phyloP scores from a whole-genome alignment of 2,113 vertebrate species.

The Taxidea taxus region DNA sequence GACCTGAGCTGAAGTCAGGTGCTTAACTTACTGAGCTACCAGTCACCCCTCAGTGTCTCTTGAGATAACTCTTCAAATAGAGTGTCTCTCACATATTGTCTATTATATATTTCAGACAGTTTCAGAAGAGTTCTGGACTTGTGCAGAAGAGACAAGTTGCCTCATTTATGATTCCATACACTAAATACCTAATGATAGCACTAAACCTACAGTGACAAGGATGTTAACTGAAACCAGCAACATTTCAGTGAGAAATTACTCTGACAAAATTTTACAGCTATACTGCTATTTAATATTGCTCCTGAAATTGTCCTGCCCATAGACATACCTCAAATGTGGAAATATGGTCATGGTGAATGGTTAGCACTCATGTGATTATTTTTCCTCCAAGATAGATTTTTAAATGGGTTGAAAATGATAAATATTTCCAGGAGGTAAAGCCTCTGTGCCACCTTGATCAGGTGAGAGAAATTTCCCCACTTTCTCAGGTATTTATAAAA shows the following conservation, averaged over 20 bases:
- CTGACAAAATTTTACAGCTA: neutral
- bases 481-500: neutral
- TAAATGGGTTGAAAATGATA: neutral
- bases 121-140: neutral
- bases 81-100: neutral
- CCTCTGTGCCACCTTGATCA: neutral
- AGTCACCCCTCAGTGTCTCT: neutral
- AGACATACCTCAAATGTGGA: neutral
- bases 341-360: neutral
- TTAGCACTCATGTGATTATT: neutral
- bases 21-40: neutral
- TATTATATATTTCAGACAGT: neutral
- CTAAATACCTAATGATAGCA: neutral
- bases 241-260: neutral
- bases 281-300: neutral
- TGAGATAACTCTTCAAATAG: neutral
- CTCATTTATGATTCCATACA: neutral
- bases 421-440: neutral
- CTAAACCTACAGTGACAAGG: neutral
- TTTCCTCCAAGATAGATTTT: neutral
- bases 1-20: neutral
- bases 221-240: neutral
- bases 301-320: neutral
- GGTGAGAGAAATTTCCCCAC: neutral
- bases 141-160: fast-evolving